Evolutionary conservation across 2,888 invertebrate species (phyloP).

Genomic region (Rhopalosiphum nymphaeae): DNA sequence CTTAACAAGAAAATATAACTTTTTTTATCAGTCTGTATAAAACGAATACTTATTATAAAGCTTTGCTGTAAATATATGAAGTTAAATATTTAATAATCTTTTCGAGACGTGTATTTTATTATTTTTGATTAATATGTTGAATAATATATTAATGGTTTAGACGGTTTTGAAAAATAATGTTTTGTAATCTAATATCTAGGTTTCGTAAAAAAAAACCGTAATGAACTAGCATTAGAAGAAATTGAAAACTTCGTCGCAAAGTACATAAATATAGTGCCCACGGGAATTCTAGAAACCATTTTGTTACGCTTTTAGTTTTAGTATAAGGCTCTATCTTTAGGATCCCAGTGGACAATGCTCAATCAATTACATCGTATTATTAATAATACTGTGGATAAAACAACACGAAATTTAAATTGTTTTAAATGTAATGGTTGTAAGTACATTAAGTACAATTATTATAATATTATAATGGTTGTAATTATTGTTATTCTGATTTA

Average conservation of each 20-base stretch:
- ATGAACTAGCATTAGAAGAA: constrained; percentile 34
- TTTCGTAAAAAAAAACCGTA: not conserved
- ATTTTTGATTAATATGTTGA: constrained; percentile 5
- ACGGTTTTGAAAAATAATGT: not conserved
- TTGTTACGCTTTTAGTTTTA: constrained; percentile 25
- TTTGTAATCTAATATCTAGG: not conserved
- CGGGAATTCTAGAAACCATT: constrained; percentile 15
- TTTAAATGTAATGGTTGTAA: not conserved
- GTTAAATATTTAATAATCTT: not conserved
- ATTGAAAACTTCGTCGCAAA: constrained; percentile 48
- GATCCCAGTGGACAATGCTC: constrained; percentile 14
- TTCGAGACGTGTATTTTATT: not conserved
- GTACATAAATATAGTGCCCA: constrained; percentile 19
- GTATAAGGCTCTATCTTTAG: not conserved
- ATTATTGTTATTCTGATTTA: constrained; percentile 16
- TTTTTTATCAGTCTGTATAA: not conserved
- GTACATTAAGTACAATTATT: not conserved
- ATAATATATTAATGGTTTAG: not conserved
- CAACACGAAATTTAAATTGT: not conserved
- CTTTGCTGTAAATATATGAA: not conserved
- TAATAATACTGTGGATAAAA: not conserved
- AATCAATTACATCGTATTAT: constrained; percentile 43
- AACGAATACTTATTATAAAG: not conserved
- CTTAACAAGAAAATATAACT: not conserved
- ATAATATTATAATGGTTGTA: not conserved